These are phyloP conservation scores for Xiphophorus maculatus DNA, from an alignment of 2,113 vertebrate genomes.

Conservation along the genomic window DNA sequence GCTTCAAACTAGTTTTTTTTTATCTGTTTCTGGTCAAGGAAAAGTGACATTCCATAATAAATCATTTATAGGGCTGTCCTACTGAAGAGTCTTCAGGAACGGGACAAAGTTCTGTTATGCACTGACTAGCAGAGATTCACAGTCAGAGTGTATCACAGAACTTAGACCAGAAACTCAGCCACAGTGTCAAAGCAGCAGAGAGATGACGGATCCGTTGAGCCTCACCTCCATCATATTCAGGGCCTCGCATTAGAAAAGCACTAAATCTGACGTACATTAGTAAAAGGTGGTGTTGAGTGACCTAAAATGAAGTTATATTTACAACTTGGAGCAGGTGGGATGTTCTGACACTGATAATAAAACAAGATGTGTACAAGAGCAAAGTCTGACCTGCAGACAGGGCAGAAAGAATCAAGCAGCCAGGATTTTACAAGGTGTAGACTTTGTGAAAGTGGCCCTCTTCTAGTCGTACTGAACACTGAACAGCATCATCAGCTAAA, in stretches of 20 bases:
- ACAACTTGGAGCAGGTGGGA: too few relatives aligned
- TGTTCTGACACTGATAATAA: too few relatives aligned
- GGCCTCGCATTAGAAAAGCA: background rate
- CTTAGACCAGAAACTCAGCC: constrained; percentile 74
- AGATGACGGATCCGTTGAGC: background rate
- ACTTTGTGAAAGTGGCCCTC: too few relatives aligned
- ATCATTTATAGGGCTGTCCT: background rate
- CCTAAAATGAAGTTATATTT: too few relatives aligned
- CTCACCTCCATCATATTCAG: background rate
- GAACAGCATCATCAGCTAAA: background rate
- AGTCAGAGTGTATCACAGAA: constrained; percentile 90
- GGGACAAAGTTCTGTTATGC: constrained; percentile 89
- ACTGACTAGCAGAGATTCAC: constrained; percentile 84
- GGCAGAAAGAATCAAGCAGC: background rate
- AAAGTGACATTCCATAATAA: background rate
- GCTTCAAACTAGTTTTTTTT: background rate
- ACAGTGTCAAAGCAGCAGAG: background rate
- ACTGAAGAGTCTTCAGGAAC: constrained; percentile 51
- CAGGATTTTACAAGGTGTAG: too few relatives aligned
- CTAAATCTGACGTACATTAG: background rate
- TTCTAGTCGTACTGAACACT: background rate
- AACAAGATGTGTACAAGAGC: background rate
- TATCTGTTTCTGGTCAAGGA: background rate
- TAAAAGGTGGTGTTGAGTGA: too few relatives aligned
- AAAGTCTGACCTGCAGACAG: background rate